A percentile compares a stretch with the other conserved stretches of the same genome.
Conservation (phyloP, 2,888 invertebrate genomes). For the Tyria jacobaeae region DNA sequence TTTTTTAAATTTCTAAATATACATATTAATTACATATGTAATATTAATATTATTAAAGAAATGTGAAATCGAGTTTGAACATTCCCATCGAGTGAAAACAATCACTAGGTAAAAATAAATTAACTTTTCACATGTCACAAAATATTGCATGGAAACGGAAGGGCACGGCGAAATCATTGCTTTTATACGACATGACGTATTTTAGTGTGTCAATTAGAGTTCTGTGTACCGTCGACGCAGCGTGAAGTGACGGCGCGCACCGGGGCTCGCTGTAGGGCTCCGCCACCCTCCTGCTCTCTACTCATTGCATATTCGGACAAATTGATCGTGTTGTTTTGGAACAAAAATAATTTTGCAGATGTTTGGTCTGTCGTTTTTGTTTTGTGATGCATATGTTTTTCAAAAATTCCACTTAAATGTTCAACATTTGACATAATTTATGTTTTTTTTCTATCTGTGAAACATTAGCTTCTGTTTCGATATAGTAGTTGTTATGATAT, state of each 20-base stretch:
- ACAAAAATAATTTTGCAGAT: slow-evolving; percentile 63
- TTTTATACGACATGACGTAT: slow-evolving; percentile 73
- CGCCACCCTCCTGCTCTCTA: slow-evolving; percentile 53
- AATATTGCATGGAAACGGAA: slow-evolving; percentile 53
- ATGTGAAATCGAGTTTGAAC: neutral
- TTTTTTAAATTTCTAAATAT: no score
- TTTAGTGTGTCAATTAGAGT: slow-evolving; percentile 86
- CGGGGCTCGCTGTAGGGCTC: slow-evolving; percentile 51
- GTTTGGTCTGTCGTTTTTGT: slow-evolving; percentile 52
- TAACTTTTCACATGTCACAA: slow-evolving; percentile 38
- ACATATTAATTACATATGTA: no score
- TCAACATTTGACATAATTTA: slow-evolving; percentile 17
- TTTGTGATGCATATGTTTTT: slow-evolving; percentile 50
- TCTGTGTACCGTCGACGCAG: slow-evolving; percentile 80
- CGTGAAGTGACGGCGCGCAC: slow-evolving; percentile 69
- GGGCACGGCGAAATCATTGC: slow-evolving; percentile 55
- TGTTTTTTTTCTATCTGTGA: no score
- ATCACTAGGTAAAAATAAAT: slow-evolving; percentile 14
- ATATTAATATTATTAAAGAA: no score
- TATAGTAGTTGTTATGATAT: neutral
- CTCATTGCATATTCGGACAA: slow-evolving; percentile 69
- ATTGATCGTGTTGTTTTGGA: slow-evolving; percentile 70
- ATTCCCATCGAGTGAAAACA: neutral
- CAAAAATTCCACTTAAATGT: slow-evolving; percentile 34
- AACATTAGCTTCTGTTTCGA: no score